A percentile compares a stretch with the other conserved stretches of the same genome.
Evolutionary conservation across 2,888 invertebrate genomes (phyloP).

Genomic region (Sesamia inferens): DNA sequence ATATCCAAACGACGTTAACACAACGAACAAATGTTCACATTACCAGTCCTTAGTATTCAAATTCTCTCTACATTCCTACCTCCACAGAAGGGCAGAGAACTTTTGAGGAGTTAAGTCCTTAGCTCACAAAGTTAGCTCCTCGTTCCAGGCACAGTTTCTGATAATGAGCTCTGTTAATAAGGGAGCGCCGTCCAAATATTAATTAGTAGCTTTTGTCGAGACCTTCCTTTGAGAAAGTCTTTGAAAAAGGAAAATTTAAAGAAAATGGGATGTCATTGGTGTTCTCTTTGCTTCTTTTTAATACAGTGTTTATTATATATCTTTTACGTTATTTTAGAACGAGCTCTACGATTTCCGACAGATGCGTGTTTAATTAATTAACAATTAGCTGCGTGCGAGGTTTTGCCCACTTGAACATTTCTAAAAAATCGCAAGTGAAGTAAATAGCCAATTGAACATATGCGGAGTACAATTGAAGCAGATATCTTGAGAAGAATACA

Average conservation of each 20-base stretch:
- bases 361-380: no score
- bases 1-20: neutral
- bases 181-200: slow-evolving; percentile 66
- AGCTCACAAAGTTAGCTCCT: slow-evolving; percentile 38
- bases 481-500: slow-evolving; percentile 30
- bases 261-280: neutral
- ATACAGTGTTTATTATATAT: neutral
- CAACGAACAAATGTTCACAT: neutral
- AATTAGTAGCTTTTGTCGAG: slow-evolving; percentile 66
- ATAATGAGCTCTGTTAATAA: slow-evolving; percentile 58
- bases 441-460: slow-evolving; percentile 17
- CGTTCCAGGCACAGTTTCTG: slow-evolving; percentile 29
- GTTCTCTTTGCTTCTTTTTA: neutral
- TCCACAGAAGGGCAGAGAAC: slow-evolving; percentile 9
- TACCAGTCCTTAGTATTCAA: neutral
- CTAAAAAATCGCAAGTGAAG: no score
- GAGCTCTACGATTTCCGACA: no score
- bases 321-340: neutral
- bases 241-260: slow-evolving; percentile 1
- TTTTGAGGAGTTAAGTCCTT: slow-evolving; percentile 29
- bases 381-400: no score
- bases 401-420: no score
- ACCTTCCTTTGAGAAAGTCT: slow-evolving; percentile 6
- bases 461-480: slow-evolving; percentile 22
- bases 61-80: neutral